Percentiles rank a stretch among this genome's conserved stretches.
These are phyloP conservation scores for Gymnosoma rotundatum DNA, from an alignment of 2,888 invertebrate genomes.

Conservation along the genomic window DNA sequence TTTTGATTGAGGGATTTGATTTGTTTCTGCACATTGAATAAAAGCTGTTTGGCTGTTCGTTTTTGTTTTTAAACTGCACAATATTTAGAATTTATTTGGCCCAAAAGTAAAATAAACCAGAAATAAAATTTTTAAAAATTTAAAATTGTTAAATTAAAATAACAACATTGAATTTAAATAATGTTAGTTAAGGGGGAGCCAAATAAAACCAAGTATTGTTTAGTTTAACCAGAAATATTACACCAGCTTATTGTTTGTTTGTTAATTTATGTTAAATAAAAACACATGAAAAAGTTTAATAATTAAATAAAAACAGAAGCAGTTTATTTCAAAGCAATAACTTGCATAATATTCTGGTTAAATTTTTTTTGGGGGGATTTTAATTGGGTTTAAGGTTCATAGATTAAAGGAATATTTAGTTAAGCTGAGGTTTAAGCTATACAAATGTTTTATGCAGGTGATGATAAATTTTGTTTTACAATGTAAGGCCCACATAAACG, in stretches of 20 bases:
- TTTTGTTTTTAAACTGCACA: constrained; percentile 77
- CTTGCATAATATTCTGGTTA: constrained; percentile 82
- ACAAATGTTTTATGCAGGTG: constrained; percentile 29
- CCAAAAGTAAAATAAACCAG: neutral
- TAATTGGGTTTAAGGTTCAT: constrained; percentile 2
- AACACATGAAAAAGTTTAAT: neutral
- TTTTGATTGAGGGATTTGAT: constrained; percentile 82
- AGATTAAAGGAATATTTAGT: neutral
- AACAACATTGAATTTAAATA: neutral
- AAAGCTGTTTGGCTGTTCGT: neutral
- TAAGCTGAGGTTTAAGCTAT: neutral
- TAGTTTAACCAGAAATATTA: constrained; percentile 82
- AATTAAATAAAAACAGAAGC: neutral
- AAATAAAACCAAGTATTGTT: constrained; percentile 81
- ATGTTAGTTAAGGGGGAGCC: constrained; percentile 64
- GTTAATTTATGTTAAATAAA: neutral
- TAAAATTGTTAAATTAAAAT: neutral
- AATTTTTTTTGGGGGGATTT: constrained; percentile 72
- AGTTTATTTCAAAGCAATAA: constrained; percentile 76
- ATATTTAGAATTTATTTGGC: constrained; percentile 79
- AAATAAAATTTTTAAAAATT: neutral
- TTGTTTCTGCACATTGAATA: constrained; percentile 67
- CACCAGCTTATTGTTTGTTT: constrained; percentile 80
- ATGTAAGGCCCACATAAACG: constrained; percentile 86
- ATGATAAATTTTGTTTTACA: constrained; percentile 75